Base-by-base conservation (phyloP, 1,140 invertebrate species). In the Drosophila kanapiae region DNA sequence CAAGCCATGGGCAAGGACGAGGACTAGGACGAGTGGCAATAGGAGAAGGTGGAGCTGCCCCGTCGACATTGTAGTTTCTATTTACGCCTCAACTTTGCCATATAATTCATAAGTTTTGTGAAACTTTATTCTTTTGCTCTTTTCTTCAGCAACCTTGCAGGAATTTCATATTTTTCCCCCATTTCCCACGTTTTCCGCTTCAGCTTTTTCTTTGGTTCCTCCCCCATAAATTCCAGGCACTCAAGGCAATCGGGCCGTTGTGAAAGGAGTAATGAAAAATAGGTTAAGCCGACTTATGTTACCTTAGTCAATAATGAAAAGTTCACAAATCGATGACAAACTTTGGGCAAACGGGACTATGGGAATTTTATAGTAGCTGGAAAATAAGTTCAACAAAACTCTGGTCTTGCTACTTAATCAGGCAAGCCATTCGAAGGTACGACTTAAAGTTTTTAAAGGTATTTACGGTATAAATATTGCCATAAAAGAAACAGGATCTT, bases 81-180 rank as follows among this genome's bases (percentile, higher is more conserved):
- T 88, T 84, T 70, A 58, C 72, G 76, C 61, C 72, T 54, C 49
- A 75, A 77, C 63, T 80, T 87, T 80, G 45, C 63, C 71, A 57
- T 62, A 83, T 80, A 87, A 78, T 83, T 88, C 80, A 87, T 84
- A 87, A 80, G 63, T 75, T 79, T 27, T 33, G 70, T 42, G 43
- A 71, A 72, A 72, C 69, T 72, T 72, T 68, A 71, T 54, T 71
- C 37, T 45, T 71, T 23, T 23, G 23, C 9, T 11, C 23, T 37
- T 45, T 23, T 23, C 23, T 23, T 38, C 75, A 71, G 40, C 71
- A 77, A 68, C 56, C 75, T 69, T 77, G 75, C 56, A 47, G 56
- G 75, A 65, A 77, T 42, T 75, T 48, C 56, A 40, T 60, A 57
- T 59, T 75, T 54, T 53, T 23, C 13, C 43, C 35, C 37, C 9